Evolutionary conservation across 2,888 invertebrate species (phyloP).

Genomic region (Drosophila phalerata): DNA sequence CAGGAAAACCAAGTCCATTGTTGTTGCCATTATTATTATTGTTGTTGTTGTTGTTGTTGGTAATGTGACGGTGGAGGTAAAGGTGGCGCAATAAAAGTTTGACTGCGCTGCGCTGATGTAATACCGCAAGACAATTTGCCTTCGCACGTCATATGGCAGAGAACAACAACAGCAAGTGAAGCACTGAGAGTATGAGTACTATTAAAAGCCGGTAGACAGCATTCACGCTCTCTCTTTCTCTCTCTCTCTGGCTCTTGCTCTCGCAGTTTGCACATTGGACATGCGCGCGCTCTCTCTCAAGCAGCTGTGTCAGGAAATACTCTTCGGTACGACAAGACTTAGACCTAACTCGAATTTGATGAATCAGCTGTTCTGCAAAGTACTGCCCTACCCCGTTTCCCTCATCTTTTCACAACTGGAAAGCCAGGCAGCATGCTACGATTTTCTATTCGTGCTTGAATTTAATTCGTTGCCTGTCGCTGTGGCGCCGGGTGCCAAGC

Average conservation of each 20-base stretch:
- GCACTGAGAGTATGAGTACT: conserved; percentile 19
- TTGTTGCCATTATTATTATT: conserved; percentile 29
- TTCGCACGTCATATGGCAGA: conserved; percentile 68
- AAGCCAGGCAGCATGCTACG: conserved; percentile 37
- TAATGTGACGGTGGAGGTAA: conserved; percentile 31
- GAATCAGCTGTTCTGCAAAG: conserved; percentile 76
- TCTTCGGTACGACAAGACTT: conserved; percentile 15
- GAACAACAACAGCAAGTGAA: conserved; percentile 48
- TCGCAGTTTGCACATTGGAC: conserved; percentile 16
- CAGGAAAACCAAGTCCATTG: conserved; percentile 29
- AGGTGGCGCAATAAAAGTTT: conserved; percentile 70
- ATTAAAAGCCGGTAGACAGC: conserved; percentile 67
- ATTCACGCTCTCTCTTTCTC: conserved; percentile 3
- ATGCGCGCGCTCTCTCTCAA: conserved; percentile 49
- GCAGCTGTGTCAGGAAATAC: conserved; percentile 59
- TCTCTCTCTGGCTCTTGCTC: conserved; percentile 11
- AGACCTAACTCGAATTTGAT: conserved; percentile 40
- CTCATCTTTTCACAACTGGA: conserved; percentile 30
- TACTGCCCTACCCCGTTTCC: not conserved
- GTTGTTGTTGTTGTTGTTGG: conserved; percentile 15
- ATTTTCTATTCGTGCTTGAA: conserved; percentile 39
- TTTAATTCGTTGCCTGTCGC: conserved; percentile 44
- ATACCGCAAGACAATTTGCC: conserved; percentile 78
- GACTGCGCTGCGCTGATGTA: conserved; percentile 74
- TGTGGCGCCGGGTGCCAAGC: conserved; percentile 37